These are phyloP conservation scores for Odocoileus virginianus DNA, from an alignment of 2,113 vertebrate species.

Conservation along the genomic window DNA sequence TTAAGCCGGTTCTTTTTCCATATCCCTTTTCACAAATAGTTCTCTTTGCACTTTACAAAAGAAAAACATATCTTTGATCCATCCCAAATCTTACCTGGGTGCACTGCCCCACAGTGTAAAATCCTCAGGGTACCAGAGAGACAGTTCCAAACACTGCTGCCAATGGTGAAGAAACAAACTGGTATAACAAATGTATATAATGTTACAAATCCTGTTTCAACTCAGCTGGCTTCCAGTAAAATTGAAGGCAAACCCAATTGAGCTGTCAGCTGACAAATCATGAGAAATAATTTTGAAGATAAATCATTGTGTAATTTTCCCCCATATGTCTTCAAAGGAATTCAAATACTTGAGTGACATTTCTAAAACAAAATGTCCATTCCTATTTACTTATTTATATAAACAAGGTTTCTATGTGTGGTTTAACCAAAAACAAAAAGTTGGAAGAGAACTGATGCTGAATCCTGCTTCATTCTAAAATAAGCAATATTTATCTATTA, in stretches of 20 bases:
- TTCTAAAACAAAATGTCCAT: slow-evolving; percentile 38
- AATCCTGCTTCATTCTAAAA: slow-evolving; percentile 35
- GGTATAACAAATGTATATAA: slow-evolving; percentile 25
- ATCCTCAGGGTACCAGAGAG: slow-evolving; percentile 39
- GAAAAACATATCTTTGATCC: slow-evolving; percentile 33
- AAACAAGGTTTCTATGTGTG: background rate
- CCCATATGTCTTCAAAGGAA: slow-evolving; percentile 37
- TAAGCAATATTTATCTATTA: background rate
- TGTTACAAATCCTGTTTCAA: slow-evolving; percentile 31
- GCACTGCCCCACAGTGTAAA: background rate
- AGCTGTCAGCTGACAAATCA: slow-evolving; percentile 46
- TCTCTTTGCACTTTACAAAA: slow-evolving; percentile 38
- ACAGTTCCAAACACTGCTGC: slow-evolving; percentile 33
- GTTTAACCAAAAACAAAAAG: slow-evolving; percentile 35
- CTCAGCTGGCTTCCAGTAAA: slow-evolving; percentile 45
- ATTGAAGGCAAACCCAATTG: slow-evolving; percentile 19
- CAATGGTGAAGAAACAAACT: slow-evolving; percentile 32
- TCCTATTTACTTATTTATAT: background rate
- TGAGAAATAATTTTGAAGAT: slow-evolving; percentile 50
- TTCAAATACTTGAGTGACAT: slow-evolving; percentile 20
- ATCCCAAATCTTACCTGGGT: slow-evolving; percentile 25
- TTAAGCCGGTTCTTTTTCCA: slow-evolving; percentile 31
- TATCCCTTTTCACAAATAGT: background rate
- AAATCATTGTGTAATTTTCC: slow-evolving; percentile 5
- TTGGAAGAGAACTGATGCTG: slow-evolving; percentile 17